These are phyloP conservation scores for Gymnodraco acuticeps DNA, from an alignment of 2,797 vertebrate genomes.

Conservation along the genomic window DNA sequence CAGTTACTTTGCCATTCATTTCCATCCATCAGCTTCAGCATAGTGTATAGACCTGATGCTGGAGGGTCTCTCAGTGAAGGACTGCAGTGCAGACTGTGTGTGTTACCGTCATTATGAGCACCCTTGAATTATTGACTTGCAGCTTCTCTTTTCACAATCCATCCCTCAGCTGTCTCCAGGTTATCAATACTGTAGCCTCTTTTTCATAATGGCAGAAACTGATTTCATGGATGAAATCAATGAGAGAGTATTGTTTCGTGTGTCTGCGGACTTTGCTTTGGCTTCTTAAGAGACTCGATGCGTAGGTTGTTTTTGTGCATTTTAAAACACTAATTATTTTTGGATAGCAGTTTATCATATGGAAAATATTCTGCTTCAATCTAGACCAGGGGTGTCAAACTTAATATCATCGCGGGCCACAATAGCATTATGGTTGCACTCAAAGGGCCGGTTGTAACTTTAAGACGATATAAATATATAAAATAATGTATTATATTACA, in stretches of 20 bases:
- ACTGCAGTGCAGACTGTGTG: not conserved
- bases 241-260: not conserved
- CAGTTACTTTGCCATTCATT: conserved; percentile 43
- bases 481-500: no score
- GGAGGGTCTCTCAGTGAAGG: not conserved
- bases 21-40: conserved; percentile 39
- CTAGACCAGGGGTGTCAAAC: no score
- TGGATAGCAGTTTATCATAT: no score
- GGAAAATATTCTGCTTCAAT: no score
- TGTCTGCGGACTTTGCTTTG: not conserved
- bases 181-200: not conserved
- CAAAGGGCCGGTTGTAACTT: no score
- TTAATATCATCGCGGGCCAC: no score
- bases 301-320: not conserved
- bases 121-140: not conserved
- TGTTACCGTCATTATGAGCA: conserved; percentile 5
- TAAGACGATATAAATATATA: no score
- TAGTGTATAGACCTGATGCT: not conserved
- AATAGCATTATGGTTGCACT: no score
- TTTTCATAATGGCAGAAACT: not conserved
- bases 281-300: not conserved
- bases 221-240: conserved; percentile 1
- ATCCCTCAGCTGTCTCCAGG: not conserved
- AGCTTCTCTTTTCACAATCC: conserved; percentile 4
- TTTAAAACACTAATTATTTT: no score